Conservation (phyloP, 1,140 invertebrate genomes). For the Sinella curviseta region DNA sequence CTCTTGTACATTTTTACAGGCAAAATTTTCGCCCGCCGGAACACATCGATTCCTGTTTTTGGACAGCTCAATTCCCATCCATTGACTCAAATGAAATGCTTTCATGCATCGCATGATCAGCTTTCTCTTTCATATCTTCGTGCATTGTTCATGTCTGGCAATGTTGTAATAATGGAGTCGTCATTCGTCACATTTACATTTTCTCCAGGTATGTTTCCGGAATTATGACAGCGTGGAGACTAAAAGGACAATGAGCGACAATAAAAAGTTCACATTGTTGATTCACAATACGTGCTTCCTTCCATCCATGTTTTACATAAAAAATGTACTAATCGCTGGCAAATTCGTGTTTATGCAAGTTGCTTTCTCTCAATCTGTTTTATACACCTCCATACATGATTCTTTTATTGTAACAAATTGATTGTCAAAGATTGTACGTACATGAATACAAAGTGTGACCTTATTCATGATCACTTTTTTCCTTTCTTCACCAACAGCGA, state of each 20-base stretch:
- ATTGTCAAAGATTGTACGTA: too few relatives aligned
- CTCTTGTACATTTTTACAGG: conserved; percentile 25
- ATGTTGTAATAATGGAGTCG: too few relatives aligned
- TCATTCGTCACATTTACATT: conserved; percentile 86
- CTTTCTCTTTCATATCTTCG: conserved; percentile 76
- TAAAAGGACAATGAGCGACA: background rate
- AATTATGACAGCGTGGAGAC: background rate
- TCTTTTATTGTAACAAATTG: too few relatives aligned
- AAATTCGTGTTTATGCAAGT: too few relatives aligned
- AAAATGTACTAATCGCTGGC: too few relatives aligned
- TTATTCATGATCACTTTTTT: too few relatives aligned
- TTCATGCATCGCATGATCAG: conserved; percentile 79
- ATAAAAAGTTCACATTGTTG: background rate
- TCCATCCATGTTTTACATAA: background rate
- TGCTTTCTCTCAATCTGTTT: too few relatives aligned
- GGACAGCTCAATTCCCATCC: conserved; percentile 80
- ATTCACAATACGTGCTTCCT: background rate
- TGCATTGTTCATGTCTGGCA: conserved; percentile 76
- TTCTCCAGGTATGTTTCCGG: conserved; percentile 69
- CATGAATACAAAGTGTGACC: too few relatives aligned
- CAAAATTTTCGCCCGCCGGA: conserved; percentile 64
- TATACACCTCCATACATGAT: too few relatives aligned
- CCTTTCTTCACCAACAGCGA: too few relatives aligned
- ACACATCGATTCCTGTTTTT: too few relatives aligned
- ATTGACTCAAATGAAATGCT: conserved; percentile 77